Percentiles rank a stretch among this genome's conserved stretches.
Conservation (phyloP, 2,113 vertebrate genomes). For the Lonchura striata region DNA sequence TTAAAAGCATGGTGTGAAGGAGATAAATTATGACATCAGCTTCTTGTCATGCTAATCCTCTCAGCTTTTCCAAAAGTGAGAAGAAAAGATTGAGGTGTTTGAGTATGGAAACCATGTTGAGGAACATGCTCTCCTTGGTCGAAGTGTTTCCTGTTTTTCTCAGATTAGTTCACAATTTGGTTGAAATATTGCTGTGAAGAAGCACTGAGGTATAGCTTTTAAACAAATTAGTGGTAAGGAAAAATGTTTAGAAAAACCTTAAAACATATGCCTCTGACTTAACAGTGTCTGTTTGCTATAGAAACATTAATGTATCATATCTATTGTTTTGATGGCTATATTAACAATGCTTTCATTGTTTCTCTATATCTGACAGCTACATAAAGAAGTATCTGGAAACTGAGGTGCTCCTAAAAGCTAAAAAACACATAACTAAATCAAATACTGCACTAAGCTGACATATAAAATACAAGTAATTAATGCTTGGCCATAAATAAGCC, state of each 20-base stretch:
- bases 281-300: not conserved
- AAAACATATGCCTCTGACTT: not conserved
- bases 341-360: not conserved
- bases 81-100: not conserved
- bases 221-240: not conserved
- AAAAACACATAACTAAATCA: not conserved
- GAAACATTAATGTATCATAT: not conserved
- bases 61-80: not conserved
- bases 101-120: not conserved
- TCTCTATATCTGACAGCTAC: not conserved
- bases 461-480: not conserved
- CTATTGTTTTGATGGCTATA: not conserved
- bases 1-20: not conserved
- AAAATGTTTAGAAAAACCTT: not conserved
- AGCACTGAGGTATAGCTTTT: not conserved
- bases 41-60: not conserved
- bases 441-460: not conserved
- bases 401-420: not conserved
- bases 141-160: not conserved
- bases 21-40: not conserved
- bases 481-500: not conserved
- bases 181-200: not conserved
- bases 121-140: not conserved
- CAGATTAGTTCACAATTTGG: not conserved
- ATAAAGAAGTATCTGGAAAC: not conserved